Base-by-base conservation (phyloP, 2,888 invertebrate species). In the Parasteatoda lunata region DNA sequence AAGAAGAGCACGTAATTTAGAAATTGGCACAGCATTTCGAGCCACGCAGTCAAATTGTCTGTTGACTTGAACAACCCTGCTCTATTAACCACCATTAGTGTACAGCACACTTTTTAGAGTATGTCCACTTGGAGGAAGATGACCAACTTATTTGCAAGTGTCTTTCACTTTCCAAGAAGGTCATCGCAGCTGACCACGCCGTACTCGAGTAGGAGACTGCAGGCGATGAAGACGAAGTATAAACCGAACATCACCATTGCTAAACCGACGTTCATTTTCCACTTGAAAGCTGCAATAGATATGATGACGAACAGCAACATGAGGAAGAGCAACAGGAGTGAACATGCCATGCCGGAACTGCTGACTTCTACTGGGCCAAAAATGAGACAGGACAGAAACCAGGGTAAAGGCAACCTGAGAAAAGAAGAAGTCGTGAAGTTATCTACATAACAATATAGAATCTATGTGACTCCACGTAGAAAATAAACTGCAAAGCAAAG, bases 321-420 rank as follows among this genome's bases (percentile, higher is more conserved):
- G 93, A 92, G 95, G 94, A 99, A 99, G 89, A 99, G 95, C 91
- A 99, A 96, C 91, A 98, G 95, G 92, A 99, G 98, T 92, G 98
- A 98, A 94, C 99, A 99, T 91, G 98, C 96, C 96, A 99, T 97
- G 91, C 99, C 99, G 90, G 96, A 96, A 91, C 97, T 97, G 94
- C 96, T 96, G 90, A 98, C 98, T 92, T 95, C 94, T 89, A 98
- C 97, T 73, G 97, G 96, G 90, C 96, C 96, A 93, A 95, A 98
- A 59, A 90, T 83, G n/a, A 90, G 54, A 4, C 88, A 88, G 8
- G 90, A 89, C 90, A 99, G 93, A 91, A 99, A 94, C 99, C 99
- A 99, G 90, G 99, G 99, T 91, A 99, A 95, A 91, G 98, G 98
- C 30, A 30, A 30, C 30, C 30, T 30, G 30, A 30, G 30, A 30